Evolutionary conservation across 2,797 vertebrate species (phyloP).

Genomic region (Alectoris magna): DNA sequence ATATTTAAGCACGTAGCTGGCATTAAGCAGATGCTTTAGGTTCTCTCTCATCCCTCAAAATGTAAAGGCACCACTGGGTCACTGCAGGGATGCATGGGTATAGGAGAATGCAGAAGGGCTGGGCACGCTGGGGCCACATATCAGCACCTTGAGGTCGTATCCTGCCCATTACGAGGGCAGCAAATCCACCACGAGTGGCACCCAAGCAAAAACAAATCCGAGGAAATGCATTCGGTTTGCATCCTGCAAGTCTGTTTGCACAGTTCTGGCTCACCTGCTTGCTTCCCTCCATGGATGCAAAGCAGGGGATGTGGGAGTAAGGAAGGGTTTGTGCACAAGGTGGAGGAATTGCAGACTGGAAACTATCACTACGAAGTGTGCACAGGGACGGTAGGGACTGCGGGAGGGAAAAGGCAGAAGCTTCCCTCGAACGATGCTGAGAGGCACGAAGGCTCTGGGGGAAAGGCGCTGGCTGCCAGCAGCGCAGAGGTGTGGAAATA

Average conservation of each 20-base stretch:
- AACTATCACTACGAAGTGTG: neutral
- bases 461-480: accelerated
- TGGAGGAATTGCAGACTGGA: neutral
- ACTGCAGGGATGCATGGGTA: accelerated
- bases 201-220: neutral
- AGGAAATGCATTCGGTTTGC: accelerated
- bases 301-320: accelerated
- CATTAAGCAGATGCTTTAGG: neutral
- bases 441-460: neutral
- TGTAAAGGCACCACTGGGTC: accelerated
- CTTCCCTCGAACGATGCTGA: neutral
- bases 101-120: accelerated
- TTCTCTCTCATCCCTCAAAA: neutral
- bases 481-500: slow-evolving; percentile 1
- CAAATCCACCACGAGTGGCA: accelerated
- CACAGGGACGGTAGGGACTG: neutral
- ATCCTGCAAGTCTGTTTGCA: too few species aligned
- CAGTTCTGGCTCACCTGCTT: neutral
- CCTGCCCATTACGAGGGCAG: accelerated
- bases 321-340: neutral
- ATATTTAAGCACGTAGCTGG: neutral
- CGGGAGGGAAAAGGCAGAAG: neutral
- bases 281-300: neutral
- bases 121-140: neutral
- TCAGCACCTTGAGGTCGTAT: neutral